Evolutionary conservation across 2,888 invertebrate genomes (phyloP).

Genomic region (Lithophane ornitopus): DNA sequence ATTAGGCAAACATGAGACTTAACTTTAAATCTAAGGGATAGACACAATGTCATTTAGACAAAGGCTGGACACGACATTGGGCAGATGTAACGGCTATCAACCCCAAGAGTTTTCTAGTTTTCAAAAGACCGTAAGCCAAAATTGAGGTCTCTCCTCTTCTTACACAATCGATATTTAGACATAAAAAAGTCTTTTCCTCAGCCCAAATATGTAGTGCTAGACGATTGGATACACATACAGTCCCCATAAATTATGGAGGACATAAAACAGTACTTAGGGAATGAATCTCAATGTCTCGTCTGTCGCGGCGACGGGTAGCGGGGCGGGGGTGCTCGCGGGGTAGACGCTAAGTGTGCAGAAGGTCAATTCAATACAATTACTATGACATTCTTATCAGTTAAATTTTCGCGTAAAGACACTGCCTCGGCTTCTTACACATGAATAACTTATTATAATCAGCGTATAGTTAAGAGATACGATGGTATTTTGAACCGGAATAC

Average conservation of each 20-base stretch:
- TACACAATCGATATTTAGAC: conserved; percentile 11
- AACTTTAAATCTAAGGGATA: not conserved
- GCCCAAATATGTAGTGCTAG: conserved; percentile 38
- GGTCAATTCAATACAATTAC: conserved; percentile 9
- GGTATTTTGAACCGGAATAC: not conserved
- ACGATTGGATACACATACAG: conserved; percentile 44
- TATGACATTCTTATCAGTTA: not conserved
- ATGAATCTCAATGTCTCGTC: conserved; percentile 60
- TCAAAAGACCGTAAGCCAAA: not conserved
- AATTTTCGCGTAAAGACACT: not conserved
- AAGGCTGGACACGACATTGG: not conserved
- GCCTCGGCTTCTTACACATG: not conserved
- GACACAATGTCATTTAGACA: no score
- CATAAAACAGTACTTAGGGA: conserved; percentile 58
- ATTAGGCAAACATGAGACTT: not conserved
- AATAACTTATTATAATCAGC: not conserved
- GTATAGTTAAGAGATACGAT: conserved; percentile 3
- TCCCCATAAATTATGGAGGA: conserved; percentile 52
- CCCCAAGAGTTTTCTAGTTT: not conserved
- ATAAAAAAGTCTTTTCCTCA: conserved; percentile 24
- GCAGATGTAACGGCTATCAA: not conserved
- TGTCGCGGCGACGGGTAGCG: conserved; percentile 11
- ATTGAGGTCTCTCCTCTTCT: not conserved
- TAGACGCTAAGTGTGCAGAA: conserved; percentile 20
- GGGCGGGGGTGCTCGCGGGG: not conserved